A percentile compares a stretch with the other conserved stretches of the same genome.
Evolutionary conservation across 1,140 invertebrate genomes (phyloP).

Genomic region (Diabrotica undecimpunctata): DNA sequence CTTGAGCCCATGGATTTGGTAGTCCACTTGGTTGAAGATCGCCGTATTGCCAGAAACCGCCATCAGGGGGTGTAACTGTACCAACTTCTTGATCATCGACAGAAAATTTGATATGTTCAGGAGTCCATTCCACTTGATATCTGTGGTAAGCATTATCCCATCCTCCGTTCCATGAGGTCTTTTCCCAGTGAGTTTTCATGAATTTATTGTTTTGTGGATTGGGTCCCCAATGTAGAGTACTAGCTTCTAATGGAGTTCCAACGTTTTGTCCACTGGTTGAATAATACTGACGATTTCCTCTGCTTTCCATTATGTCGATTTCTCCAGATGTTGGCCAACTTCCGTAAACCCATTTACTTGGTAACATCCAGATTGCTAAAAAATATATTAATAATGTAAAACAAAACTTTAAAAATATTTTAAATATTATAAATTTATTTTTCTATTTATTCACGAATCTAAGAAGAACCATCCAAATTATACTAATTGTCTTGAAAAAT

Average conservation of each 20-base stretch:
- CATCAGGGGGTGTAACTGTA: constrained; percentile 24
- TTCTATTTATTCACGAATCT: neutral
- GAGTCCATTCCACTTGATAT: constrained; percentile 54
- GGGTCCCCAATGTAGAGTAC: constrained; percentile 64
- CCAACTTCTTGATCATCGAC: constrained; percentile 34
- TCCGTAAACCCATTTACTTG: constrained; percentile 52
- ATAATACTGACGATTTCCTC: constrained; percentile 55
- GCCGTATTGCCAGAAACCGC: constrained; percentile 35
- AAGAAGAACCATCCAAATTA: neutral
- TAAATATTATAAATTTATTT: neutral
- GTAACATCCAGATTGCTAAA: constrained; percentile 61
- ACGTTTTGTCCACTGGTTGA: constrained; percentile 51
- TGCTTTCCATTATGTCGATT: constrained; percentile 56
- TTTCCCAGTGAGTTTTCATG: constrained; percentile 52
- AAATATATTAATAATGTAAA: neutral
- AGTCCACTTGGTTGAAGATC: constrained; percentile 11
- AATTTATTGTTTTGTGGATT: constrained; percentile 53
- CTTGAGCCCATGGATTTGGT: constrained; percentile 45
- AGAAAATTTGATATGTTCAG: constrained; percentile 31
- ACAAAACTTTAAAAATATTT: neutral
- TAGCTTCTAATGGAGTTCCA: constrained; percentile 55
- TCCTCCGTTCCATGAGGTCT: constrained; percentile 46
- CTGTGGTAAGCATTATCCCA: constrained; percentile 51
- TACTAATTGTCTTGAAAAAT: too few species aligned
- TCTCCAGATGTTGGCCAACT: constrained; percentile 56